Percentiles rank a stretch among this genome's conserved stretches.
Evolutionary conservation across 2,888 invertebrate genomes (phyloP).

Genomic region (Amblyjoppa proteus): DNA sequence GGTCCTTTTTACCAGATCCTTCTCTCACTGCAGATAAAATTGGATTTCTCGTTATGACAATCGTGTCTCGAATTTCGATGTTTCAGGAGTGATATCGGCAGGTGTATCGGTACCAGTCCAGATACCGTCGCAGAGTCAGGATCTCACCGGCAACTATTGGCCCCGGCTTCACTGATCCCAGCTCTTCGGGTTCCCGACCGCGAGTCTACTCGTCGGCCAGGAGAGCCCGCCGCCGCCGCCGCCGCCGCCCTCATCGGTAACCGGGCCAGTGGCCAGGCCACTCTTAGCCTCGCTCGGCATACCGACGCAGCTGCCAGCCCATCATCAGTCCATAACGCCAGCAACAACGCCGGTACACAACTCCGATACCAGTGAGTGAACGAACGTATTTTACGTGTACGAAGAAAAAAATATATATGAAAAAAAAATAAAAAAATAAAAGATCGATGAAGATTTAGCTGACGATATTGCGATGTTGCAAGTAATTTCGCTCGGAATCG

Average conservation of each 20-base stretch:
- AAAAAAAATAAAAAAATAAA: slow-evolving; percentile 3
- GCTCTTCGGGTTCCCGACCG: slow-evolving; percentile 94
- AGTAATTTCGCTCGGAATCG: neutral
- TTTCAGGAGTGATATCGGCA: slow-evolving; percentile 95
- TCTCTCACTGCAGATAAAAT: too few relatives aligned
- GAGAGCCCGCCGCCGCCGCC: slow-evolving; percentile 86
- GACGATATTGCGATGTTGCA: slow-evolving; percentile 28
- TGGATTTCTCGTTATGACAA: neutral
- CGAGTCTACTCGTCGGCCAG: slow-evolving; percentile 88
- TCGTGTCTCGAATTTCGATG: slow-evolving; percentile 53
- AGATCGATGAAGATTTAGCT: slow-evolving; percentile 19
- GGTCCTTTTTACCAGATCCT: too few relatives aligned
- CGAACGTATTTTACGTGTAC: slow-evolving; percentile 45
- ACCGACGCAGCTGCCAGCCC: slow-evolving; percentile 76
- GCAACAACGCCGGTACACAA: slow-evolving; percentile 78
- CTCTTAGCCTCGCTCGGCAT: slow-evolving; percentile 82
- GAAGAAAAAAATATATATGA: neutral
- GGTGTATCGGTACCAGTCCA: slow-evolving; percentile 97
- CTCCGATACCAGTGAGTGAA: slow-evolving; percentile 84
- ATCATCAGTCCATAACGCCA: slow-evolving; percentile 69
- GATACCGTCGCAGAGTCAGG: slow-evolving; percentile 94
- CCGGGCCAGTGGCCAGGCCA: slow-evolving; percentile 83
- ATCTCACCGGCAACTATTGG: slow-evolving; percentile 94
- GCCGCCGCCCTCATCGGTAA: slow-evolving; percentile 86
- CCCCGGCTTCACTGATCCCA: slow-evolving; percentile 97